phyloP scores from a whole-genome alignment of 2,888 invertebrate genomes.

The Stenodema calcarata region DNA sequence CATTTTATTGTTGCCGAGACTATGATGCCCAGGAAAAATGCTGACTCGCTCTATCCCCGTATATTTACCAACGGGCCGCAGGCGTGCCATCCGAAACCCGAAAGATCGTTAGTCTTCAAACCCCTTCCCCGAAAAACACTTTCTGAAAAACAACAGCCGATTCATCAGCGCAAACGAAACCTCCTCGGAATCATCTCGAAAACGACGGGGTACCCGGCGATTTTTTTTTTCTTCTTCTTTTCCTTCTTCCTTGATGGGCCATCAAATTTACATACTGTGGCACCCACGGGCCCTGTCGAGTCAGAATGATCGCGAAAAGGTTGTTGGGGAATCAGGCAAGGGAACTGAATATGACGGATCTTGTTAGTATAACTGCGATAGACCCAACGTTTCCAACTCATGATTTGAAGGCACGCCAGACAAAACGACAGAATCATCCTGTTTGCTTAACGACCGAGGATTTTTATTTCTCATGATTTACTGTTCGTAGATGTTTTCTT shows the following conservation, averaged over 20 bases:
- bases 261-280: conserved; percentile 23
- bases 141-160: conserved; percentile 17
- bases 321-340: background rate
- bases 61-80: background rate
- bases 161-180: conserved; percentile 23
- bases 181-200: conserved; percentile 1
- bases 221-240: background rate
- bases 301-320: conserved; percentile 23
- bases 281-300: conserved; percentile 6
- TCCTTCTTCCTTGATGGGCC: background rate
- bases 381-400: background rate
- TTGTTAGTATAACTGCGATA: conserved; percentile 30
- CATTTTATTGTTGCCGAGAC: background rate
- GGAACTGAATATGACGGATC: background rate
- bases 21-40: background rate
- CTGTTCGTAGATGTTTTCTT: background rate
- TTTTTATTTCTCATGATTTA: background rate
- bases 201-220: background rate
- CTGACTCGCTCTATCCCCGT: background rate
- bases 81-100: background rate
- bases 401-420: background rate
- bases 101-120: background rate
- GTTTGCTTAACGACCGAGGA: conserved; percentile 13
- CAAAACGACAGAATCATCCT: conserved; percentile 15
- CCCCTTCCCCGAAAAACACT: background rate